These are phyloP conservation scores for Orchestia grillus DNA, from an alignment of 1,140 invertebrate genomes.

Conservation along the genomic window DNA sequence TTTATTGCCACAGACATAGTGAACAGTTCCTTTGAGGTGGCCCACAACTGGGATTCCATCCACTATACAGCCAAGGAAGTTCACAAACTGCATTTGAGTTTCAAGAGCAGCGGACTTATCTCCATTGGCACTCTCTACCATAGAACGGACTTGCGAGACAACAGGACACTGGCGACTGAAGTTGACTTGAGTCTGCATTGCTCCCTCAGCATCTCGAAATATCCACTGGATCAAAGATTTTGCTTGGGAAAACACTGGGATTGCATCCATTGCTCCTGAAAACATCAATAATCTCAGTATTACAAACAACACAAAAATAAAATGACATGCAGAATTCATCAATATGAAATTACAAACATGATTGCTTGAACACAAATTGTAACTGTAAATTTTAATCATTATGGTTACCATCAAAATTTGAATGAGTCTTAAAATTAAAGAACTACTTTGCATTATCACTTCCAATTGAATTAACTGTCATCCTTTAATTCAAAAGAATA, in stretches of 20 bases:
- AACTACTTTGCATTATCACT: too few species aligned
- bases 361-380: too few species aligned
- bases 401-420: too few species aligned
- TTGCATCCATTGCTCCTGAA: slow-evolving; percentile 1
- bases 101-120: neutral
- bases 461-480: too few species aligned
- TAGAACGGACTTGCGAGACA: neutral
- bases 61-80: neutral
- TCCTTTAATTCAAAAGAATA: too few species aligned
- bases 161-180: neutral
- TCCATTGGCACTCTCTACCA: neutral
- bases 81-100: slow-evolving; percentile 7
- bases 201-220: neutral
- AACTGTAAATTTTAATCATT: too few species aligned
- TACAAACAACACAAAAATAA: neutral
- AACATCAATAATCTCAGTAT: neutral
- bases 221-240: neutral
- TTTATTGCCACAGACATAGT: neutral
- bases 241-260: neutral
- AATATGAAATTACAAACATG: too few species aligned
- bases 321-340: too few species aligned
- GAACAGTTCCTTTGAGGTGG: neutral
- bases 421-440: too few species aligned
- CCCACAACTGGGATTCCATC: slow-evolving; percentile 10
- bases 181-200: neutral